A percentile compares a stretch with the other conserved stretches of the same genome.
phyloP scores from a whole-genome alignment of 2,888 invertebrate species.

The Parnassius smintheus region DNA sequence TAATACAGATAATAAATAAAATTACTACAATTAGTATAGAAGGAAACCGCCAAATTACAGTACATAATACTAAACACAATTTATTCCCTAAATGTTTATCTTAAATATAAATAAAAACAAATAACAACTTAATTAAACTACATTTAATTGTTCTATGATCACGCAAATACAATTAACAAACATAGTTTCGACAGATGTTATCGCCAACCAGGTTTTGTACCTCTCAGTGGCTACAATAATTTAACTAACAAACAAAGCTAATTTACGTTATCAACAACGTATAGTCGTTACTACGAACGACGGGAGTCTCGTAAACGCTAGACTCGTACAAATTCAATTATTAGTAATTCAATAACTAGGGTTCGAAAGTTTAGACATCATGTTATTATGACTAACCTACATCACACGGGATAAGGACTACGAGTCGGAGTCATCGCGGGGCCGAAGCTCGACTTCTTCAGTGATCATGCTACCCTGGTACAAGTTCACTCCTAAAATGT shows the following conservation, averaged over 20 bases:
- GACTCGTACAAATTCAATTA: slow-evolving; percentile 7
- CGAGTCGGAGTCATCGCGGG: slow-evolving; percentile 29
- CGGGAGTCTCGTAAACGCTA: slow-evolving; percentile 5
- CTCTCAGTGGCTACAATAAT: background rate
- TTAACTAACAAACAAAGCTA: slow-evolving; percentile 1
- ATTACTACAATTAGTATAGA: slow-evolving; percentile 2
- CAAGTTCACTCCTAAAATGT: slow-evolving; percentile 41
- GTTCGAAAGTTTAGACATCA: slow-evolving; percentile 13
- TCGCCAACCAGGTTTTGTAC: slow-evolving; percentile 6
- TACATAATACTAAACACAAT: slow-evolving; percentile 17
- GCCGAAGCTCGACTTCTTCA: slow-evolving; percentile 39
- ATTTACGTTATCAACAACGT: slow-evolving; percentile 15
- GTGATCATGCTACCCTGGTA: slow-evolving; percentile 55
- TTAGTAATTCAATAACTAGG: slow-evolving; percentile 16
- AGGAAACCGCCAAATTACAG: slow-evolving; percentile 5
- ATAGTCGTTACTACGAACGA: background rate
- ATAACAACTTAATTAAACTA: slow-evolving; percentile 22
- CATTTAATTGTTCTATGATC: slow-evolving; percentile 31
- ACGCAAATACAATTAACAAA: slow-evolving; percentile 23
- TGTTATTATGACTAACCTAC: slow-evolving; percentile 51
- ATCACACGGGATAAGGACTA: slow-evolving; percentile 41
- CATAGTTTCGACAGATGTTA: slow-evolving; percentile 4
- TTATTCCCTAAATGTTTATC: slow-evolving; percentile 4
- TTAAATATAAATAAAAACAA: slow-evolving; percentile 19
- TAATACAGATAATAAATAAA: background rate